Percentiles rank a stretch among this genome's conserved stretches.
Conservation (phyloP, 2,888 invertebrate genomes). For the Melanotus villosus region DNA sequence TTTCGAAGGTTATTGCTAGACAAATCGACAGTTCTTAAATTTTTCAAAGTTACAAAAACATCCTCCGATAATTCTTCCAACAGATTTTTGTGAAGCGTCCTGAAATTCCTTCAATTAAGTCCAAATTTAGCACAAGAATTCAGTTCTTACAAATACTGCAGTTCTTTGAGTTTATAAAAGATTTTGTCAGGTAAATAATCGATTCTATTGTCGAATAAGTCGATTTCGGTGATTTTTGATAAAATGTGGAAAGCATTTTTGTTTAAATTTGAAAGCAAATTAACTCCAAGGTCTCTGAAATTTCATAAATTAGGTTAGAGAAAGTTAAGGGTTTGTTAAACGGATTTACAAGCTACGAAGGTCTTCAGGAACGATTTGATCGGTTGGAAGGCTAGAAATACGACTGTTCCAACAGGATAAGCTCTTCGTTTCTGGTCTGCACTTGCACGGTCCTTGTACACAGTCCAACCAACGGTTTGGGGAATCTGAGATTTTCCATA, state of each 20-base stretch:
- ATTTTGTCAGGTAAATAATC: constrained; percentile 76
- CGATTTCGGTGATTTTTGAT: constrained; percentile 75
- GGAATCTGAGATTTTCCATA: constrained; percentile 75
- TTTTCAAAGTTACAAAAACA: constrained; percentile 73
- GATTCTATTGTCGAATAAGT: constrained; percentile 82
- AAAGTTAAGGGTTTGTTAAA: not conserved
- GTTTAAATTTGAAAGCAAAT: constrained; percentile 77
- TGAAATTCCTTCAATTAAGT: constrained; percentile 68
- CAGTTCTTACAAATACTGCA: constrained; percentile 78
- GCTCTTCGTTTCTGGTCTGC: constrained; percentile 75
- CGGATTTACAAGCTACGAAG: constrained; percentile 77
- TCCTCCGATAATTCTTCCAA: constrained; percentile 74
- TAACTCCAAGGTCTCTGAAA: constrained; percentile 81
- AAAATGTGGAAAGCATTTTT: constrained; percentile 79
- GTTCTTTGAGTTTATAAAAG: constrained; percentile 75
- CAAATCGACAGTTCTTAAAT: constrained; percentile 78
- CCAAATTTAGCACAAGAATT: too few species aligned
- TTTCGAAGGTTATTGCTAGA: constrained; percentile 76
- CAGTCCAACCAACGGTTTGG: constrained; percentile 77
- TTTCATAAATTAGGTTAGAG: constrained; percentile 21
- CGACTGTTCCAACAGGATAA: constrained; percentile 80
- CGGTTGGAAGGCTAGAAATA: constrained; percentile 73
- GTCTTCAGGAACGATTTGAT: constrained; percentile 77
- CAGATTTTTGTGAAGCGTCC: constrained; percentile 77
- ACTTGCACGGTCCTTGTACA: constrained; percentile 76